Evolutionary conservation across 2,888 invertebrate species (phyloP).

Genomic region (Oegoconia quadripuncta): DNA sequence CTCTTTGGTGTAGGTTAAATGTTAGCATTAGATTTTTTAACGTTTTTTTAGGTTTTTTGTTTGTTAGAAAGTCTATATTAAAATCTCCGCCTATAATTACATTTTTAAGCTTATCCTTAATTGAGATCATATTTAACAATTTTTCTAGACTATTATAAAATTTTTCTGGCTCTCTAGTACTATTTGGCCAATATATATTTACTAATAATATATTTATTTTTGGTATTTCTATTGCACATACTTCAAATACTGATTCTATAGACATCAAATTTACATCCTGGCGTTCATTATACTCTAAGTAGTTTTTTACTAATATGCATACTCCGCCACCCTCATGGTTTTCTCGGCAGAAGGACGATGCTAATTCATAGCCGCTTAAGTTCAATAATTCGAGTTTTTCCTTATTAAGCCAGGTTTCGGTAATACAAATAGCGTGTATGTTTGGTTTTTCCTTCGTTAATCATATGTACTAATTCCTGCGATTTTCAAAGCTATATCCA

Average conservation of each 20-base stretch:
- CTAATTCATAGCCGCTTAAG: slow-evolving; percentile 8
- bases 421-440: slow-evolving; percentile 13
- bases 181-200: slow-evolving; percentile 19
- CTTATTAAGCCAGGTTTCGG: slow-evolving; percentile 15
- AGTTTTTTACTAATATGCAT: slow-evolving; percentile 13
- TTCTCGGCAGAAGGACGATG: slow-evolving; percentile 12
- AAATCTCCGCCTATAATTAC: slow-evolving; percentile 19
- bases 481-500: too few relatives aligned
- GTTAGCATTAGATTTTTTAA: slow-evolving; percentile 10
- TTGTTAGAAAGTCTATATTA: slow-evolving; percentile 11
- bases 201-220: slow-evolving; percentile 14
- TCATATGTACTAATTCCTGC: too few relatives aligned
- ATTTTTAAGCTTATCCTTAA: slow-evolving; percentile 14
- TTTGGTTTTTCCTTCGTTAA: slow-evolving; percentile 10
- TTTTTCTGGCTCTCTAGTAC: slow-evolving; percentile 13
- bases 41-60: background rate
- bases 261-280: slow-evolving; percentile 14
- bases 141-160: slow-evolving; percentile 12
- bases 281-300: slow-evolving; percentile 12
- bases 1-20: slow-evolving; percentile 1
- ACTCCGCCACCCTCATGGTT: slow-evolving; percentile 17
- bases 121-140: slow-evolving; percentile 8
- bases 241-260: slow-evolving; percentile 20
- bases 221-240: slow-evolving; percentile 16
- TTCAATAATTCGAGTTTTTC: slow-evolving; percentile 9